Evolutionary conservation across 2,888 invertebrate genomes (phyloP), one percentile per base, ranked within the genome.

Genomic region (Noctua janthe): DNA sequence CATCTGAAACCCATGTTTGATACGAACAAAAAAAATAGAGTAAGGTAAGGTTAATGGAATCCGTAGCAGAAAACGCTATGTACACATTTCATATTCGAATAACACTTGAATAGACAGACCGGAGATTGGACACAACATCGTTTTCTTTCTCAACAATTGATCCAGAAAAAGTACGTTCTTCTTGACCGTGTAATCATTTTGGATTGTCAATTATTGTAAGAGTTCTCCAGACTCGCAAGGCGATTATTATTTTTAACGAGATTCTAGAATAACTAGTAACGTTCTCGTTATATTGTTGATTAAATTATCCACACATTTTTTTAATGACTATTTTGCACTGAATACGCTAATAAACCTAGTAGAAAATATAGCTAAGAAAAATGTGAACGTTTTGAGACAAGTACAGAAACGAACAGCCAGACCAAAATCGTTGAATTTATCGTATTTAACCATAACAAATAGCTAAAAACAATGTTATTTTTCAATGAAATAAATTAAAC

Each of bases 191-290:
- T 75, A 69, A 74, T 71, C 23, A 82, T 76, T 64, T 75, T 47
- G n/a, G 43, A 78, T 75, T 86, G 74, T 67, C 88, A 85, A 77
- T 87, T 83, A 85, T 74, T 72, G 10, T n/a, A 71, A 74, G 80
- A 76, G 82, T 51, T n/a, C 83, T 76, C 23, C 10, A 74, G 80
- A 80, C 74, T 71, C 47, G 6, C 43, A 73, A 80, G 56, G 54
- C 6, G 70, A 70, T 78, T 83, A 86, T 87, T 88, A 88, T 79
- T 88, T 86, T 88, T 87, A 75, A 76, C 56, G 67, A 66, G 59
- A 47, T 20, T 47, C 76, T 47, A 76, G 86, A 54, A 35, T 74
- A 35, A 64, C 11, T 29, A 49, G 39, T 47, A n/a, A 64, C 3
- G 35, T 23, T 15, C 70, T 78, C 54, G 49, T 78, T 78, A 78